Percentiles rank a stretch among this genome's conserved stretches.
Conservation (phyloP, 2,113 vertebrate genomes). For the Tetraodon nigroviridis region DNA sequence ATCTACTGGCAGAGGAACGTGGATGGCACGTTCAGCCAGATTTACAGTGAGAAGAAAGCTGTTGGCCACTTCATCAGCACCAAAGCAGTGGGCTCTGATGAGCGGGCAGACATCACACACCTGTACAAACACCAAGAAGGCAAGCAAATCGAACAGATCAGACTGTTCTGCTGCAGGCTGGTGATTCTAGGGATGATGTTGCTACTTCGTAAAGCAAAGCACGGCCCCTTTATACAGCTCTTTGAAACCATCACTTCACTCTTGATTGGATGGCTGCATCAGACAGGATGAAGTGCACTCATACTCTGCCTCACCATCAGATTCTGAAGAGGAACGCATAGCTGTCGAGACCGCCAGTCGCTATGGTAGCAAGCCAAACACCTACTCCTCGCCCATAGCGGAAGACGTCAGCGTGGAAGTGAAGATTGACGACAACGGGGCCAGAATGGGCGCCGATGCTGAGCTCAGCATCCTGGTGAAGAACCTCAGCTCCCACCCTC, state of each 20-base stretch:
- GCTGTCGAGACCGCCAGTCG: conserved; percentile 83
- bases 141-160: conserved; percentile 22
- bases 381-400: conserved; percentile 62
- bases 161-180: no score
- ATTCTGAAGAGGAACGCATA: conserved; percentile 80
- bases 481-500: conserved; percentile 71
- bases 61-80: conserved; percentile 84
- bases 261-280: no score
- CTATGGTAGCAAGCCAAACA: conserved; percentile 79
- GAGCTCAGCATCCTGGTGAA: conserved; percentile 70
- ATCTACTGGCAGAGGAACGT: conserved; percentile 83
- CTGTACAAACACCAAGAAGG: conserved; percentile 86
- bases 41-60: conserved; percentile 81
- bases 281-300: conserved; percentile 8
- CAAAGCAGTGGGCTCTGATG: conserved; percentile 80
- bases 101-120: conserved; percentile 77
- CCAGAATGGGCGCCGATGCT: conserved; percentile 78
- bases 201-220: no score
- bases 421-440: conserved; percentile 79
- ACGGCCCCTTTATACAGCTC: no score
- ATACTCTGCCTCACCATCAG: conserved; percentile 36
- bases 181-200: no score
- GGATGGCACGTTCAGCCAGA: conserved; percentile 77
- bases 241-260: no score
- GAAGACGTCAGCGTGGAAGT: conserved; percentile 76